Evolutionary conservation across 2,113 vertebrate genomes (phyloP).

Genomic region (Arenaria interpres): DNA sequence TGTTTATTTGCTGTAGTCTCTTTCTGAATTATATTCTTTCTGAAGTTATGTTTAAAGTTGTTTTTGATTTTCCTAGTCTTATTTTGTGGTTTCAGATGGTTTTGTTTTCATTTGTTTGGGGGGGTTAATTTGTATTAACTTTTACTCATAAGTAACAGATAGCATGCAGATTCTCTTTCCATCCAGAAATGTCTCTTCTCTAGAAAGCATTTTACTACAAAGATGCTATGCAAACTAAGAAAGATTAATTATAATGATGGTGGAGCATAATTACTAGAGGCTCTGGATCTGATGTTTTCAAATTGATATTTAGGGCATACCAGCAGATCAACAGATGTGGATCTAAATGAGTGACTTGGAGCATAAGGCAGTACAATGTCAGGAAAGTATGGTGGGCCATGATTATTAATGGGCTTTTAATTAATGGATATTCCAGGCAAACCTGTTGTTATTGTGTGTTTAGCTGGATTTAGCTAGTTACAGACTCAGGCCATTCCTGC

Average conservation of each 20-base stretch:
- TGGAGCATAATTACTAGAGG: not conserved
- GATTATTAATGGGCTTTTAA: not conserved
- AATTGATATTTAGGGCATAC: constrained; percentile 29
- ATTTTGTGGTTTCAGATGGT: not conserved
- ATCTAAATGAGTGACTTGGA: constrained; percentile 13
- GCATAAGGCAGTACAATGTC: constrained; percentile 11
- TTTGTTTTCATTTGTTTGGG: not conserved
- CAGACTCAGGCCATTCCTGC: not conserved
- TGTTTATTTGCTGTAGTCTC: not conserved
- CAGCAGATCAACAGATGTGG: not conserved
- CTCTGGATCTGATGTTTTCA: not conserved
- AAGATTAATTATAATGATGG: not conserved
- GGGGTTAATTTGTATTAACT: not conserved
- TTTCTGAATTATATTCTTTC: not conserved
- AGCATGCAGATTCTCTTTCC: not conserved
- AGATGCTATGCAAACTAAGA: not conserved
- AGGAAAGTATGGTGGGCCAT: not conserved
- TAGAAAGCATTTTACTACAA: not conserved
- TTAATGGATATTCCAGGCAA: not conserved
- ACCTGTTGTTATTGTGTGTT: not conserved
- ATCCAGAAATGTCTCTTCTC: not conserved
- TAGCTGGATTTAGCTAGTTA: not conserved
- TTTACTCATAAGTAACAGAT: not conserved
- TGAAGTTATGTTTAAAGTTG: not conserved
- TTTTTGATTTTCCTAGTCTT: not conserved